phyloP scores from a whole-genome alignment of 2,888 invertebrate species.

The Lasioglossum oenotherae region DNA sequence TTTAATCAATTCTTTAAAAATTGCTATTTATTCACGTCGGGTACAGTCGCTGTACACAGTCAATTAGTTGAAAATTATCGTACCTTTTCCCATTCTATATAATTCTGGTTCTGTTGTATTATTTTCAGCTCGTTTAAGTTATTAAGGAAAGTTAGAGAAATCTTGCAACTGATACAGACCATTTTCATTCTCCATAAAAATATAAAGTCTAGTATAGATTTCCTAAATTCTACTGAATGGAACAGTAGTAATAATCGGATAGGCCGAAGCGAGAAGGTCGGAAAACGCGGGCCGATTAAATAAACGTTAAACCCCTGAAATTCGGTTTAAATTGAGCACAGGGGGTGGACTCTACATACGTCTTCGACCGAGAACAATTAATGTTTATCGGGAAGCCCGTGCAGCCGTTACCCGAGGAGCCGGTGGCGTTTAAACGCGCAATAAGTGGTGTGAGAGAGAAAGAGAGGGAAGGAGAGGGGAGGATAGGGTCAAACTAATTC shows the following conservation, averaged over 20 bases:
- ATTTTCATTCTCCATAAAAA: not conserved
- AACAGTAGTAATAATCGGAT: not conserved
- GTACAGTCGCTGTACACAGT: too few relatives aligned
- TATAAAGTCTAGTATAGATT: not conserved
- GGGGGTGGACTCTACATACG: conserved; percentile 42
- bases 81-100: too few relatives aligned
- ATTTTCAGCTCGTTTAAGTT: not conserved
- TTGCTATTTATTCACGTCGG: too few relatives aligned
- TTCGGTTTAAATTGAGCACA: conserved; percentile 30
- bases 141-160: not conserved
- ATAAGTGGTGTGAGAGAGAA: conserved; percentile 68
- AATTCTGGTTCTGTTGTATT: not conserved
- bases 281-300: conserved; percentile 43
- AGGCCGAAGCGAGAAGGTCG: conserved; percentile 3
- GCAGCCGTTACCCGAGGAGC: conserved; percentile 66
- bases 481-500: conserved; percentile 83
- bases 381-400: conserved; percentile 69
- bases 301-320: conserved; percentile 48
- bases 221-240: not conserved
- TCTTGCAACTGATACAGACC: not conserved
- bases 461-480: not conserved
- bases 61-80: too few relatives aligned
- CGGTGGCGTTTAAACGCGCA: conserved; percentile 72
- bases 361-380: conserved; percentile 61
- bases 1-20: too few relatives aligned